phyloP scores from a whole-genome alignment of 2,888 invertebrate genomes.

The Pristionchus maxplancki region DNA sequence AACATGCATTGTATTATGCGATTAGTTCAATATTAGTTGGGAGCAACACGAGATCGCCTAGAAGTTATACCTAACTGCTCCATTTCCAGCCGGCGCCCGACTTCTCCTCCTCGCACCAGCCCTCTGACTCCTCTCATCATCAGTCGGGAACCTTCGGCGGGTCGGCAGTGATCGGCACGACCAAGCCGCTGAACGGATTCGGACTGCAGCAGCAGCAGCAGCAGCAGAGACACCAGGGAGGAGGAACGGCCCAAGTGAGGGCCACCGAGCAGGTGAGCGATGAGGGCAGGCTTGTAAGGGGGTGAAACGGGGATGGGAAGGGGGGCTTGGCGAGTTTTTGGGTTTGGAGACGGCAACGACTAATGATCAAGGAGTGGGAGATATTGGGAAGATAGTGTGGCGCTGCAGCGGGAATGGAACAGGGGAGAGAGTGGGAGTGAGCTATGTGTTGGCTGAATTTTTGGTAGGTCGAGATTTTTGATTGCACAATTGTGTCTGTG shows the following conservation, averaged over 20 bases:
- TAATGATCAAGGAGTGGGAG: not conserved
- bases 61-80: not conserved
- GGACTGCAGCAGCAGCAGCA: not conserved
- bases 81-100: too few relatives aligned
- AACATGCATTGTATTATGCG: too few relatives aligned
- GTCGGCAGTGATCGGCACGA: not conserved
- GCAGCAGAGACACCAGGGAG: not conserved
- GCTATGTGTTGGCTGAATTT: too few relatives aligned
- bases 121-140: not conserved
- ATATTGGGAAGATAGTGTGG: not conserved
- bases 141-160: not conserved
- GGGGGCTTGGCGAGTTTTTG: not conserved
- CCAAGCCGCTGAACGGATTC: not conserved
- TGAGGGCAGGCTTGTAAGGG: not conserved
- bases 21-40: not conserved
- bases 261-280: not conserved
- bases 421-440: too few relatives aligned
- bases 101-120: not conserved
- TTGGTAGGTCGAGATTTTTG: too few relatives aligned
- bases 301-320: not conserved
- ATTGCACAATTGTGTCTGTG: too few relatives aligned
- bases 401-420: too few relatives aligned
- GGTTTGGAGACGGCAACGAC: not conserved
- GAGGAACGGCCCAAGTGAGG: slow-evolving; percentile 6
- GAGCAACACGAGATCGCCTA: not conserved